These are phyloP conservation scores for Anser brachyrhynchus DNA, from an alignment of 2,113 vertebrate species.

Conservation along the genomic window DNA sequence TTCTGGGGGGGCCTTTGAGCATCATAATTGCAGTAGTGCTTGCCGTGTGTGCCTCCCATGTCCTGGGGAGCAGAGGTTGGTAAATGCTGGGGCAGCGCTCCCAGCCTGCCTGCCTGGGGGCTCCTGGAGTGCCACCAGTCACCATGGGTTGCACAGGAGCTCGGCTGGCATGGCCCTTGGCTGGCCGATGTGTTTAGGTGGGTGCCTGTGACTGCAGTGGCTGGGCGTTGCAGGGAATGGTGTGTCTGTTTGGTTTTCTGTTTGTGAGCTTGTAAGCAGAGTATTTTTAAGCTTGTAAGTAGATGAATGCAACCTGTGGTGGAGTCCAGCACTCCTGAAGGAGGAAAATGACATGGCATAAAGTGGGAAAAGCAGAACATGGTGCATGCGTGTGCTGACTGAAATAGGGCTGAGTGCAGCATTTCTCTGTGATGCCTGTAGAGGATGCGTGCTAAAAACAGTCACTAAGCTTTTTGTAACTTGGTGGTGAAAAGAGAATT, in stretches of 20 bases:
- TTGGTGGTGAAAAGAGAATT: background rate
- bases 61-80: background rate
- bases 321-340: no score
- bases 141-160: background rate
- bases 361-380: fast-evolving
- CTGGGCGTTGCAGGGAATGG: fast-evolving
- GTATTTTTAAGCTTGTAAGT: background rate
- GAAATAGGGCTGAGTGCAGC: fast-evolving
- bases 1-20: no score
- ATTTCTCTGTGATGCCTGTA: fast-evolving
- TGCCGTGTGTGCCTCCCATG: fast-evolving
- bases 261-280: background rate
- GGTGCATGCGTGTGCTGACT: fast-evolving
- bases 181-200: background rate
- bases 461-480: background rate
- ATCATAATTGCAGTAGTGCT: fast-evolving
- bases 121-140: background rate
- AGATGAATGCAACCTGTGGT: fast-evolving
- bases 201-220: background rate
- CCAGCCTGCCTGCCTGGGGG: background rate
- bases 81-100: background rate
- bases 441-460: fast-evolving
- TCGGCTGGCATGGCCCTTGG: background rate
- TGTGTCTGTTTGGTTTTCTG: fast-evolving
- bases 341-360: fast-evolving